Percentiles rank a stretch among this genome's conserved stretches.
These are phyloP conservation scores for Serranochromis macrocephalus DNA, from an alignment of 2,113 vertebrate species.

Conservation along the genomic window DNA sequence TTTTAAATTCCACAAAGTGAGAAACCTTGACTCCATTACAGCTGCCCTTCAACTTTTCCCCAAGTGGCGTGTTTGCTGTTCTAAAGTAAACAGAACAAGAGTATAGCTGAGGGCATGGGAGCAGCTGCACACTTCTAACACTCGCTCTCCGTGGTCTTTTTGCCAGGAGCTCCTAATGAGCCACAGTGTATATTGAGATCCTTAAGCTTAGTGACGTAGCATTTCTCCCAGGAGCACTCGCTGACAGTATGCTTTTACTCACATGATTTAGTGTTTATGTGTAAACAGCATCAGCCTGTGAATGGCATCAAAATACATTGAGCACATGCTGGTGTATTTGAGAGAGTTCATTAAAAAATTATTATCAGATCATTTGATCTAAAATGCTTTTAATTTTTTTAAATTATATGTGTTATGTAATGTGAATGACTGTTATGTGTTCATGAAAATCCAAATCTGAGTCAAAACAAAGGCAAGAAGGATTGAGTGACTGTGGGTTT, in stretches of 20 bases:
- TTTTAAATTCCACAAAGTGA: constrained; percentile 34
- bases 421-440: background rate
- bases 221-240: background rate
- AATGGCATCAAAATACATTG: background rate
- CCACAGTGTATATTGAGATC: background rate
- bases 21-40: constrained; percentile 37
- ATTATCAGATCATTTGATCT: background rate
- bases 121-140: background rate
- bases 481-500: background rate
- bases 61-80: constrained; percentile 50
- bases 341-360: background rate
- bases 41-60: constrained; percentile 35
- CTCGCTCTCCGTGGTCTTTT: background rate
- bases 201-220: background rate
- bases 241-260: background rate
- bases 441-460: background rate
- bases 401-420: background rate
- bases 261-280: background rate
- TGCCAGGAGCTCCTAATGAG: background rate
- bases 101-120: constrained; percentile 10
- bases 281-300: background rate
- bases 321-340: background rate
- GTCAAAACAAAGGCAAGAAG: background rate
- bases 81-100: constrained; percentile 32
- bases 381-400: background rate